Evolutionary conservation across 2,113 vertebrate species (phyloP).

Genomic region (Fulmarus glacialis): DNA sequence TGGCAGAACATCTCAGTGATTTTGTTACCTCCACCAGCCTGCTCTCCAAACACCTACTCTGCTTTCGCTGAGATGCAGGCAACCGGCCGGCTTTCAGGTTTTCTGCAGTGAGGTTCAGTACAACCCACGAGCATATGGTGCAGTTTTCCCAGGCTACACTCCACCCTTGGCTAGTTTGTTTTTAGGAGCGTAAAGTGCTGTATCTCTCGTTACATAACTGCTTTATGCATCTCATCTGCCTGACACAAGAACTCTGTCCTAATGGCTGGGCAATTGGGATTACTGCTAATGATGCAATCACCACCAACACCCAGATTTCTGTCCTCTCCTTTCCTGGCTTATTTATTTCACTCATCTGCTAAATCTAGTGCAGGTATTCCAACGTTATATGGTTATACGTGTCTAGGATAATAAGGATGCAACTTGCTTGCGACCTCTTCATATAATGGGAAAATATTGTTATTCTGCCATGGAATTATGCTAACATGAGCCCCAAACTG

Average conservation of each 20-base stretch:
- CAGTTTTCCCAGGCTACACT: neutral
- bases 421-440: neutral
- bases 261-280: neutral
- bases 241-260: neutral
- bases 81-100: neutral
- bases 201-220: neutral
- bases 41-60: neutral
- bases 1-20: neutral
- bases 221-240: neutral
- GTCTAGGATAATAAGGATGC: neutral
- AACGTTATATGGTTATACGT: neutral
- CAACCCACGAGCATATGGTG: neutral
- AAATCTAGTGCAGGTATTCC: neutral
- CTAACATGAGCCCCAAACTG: neutral
- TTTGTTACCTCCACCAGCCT: neutral
- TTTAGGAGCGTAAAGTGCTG: neutral
- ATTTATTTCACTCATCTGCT: neutral
- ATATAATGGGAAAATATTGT: accelerated
- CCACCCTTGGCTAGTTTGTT: neutral
- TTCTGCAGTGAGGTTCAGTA: neutral
- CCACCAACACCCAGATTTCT: neutral
- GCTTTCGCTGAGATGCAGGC: neutral
- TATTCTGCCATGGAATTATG: neutral
- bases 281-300: neutral
- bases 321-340: neutral